Evolutionary conservation across 2,888 invertebrate genomes (phyloP).

Genomic region (Bombyx huttoni): DNA sequence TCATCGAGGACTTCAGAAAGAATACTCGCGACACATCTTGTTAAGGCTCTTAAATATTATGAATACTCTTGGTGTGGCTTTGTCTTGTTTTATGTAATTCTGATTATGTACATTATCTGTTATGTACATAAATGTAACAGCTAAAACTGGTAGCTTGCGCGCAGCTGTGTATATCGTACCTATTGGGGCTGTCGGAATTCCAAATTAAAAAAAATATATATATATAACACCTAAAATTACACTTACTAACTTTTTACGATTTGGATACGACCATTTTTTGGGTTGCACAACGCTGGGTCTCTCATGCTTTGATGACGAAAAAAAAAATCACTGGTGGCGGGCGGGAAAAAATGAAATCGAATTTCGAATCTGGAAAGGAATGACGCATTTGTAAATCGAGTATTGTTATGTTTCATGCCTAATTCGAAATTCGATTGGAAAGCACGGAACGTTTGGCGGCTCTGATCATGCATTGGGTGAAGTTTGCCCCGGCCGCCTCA

Average conservation of each 20-base stretch:
- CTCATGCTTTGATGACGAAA: conserved; percentile 33
- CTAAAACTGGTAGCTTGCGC: conserved; percentile 60
- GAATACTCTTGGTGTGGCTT: not conserved
- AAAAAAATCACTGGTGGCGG: conserved; percentile 59
- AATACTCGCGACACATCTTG: conserved; percentile 7
- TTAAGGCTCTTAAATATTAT: conserved; percentile 3
- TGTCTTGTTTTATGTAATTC: conserved; percentile 5
- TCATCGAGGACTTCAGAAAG: too few relatives aligned
- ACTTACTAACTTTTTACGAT: conserved; percentile 12
- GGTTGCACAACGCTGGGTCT: conserved; percentile 42
- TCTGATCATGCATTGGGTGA: conserved; percentile 1
- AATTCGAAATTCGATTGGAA: not conserved
- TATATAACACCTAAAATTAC: not conserved
- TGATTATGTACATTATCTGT: too few relatives aligned
- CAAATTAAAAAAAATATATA: conserved; percentile 21
- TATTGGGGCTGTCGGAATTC: conserved; percentile 52
- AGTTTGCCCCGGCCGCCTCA: conserved; percentile 5
- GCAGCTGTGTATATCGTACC: conserved; percentile 65
- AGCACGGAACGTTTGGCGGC: not conserved
- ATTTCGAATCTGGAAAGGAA: conserved; percentile 3
- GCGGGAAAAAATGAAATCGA: conserved; percentile 14
- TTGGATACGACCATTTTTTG: conserved; percentile 26
- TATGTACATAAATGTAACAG: conserved; percentile 45
- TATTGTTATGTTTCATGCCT: too few relatives aligned
- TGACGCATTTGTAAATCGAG: too few relatives aligned